phyloP scores from a whole-genome alignment of 2,888 invertebrate species.

The Pachymerium ferrugineum region DNA sequence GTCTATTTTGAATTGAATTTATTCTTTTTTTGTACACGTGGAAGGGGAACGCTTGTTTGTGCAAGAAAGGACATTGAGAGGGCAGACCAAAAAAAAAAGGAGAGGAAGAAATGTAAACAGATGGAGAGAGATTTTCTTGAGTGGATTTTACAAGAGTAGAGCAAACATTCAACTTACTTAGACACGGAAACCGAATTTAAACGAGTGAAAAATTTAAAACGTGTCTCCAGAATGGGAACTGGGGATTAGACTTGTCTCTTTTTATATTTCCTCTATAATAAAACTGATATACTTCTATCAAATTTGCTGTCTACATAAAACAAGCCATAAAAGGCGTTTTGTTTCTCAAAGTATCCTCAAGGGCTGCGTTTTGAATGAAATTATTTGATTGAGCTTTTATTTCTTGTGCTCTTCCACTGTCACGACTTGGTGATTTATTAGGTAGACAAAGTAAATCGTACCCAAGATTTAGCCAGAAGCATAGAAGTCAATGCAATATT shows the following conservation, averaged over 20 bases:
- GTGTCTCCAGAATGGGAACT: background rate
- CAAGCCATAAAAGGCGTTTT: background rate
- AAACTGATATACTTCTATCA: background rate
- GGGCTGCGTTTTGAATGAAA: background rate
- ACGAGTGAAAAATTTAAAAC: background rate
- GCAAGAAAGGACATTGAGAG: no score
- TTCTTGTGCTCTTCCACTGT: background rate
- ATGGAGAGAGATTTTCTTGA: background rate
- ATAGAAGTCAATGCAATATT: no score
- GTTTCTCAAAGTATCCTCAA: background rate
- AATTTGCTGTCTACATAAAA: constrained; percentile 3
- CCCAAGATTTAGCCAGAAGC: background rate
- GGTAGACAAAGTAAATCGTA: no score
- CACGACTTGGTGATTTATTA: background rate
- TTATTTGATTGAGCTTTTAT: background rate
- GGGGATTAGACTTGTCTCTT: background rate
- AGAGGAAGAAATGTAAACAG: background rate
- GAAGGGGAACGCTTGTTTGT: background rate
- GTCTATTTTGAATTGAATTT: background rate
- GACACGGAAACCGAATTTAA: background rate
- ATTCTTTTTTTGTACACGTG: background rate
- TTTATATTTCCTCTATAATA: background rate
- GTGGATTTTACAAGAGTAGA: background rate
- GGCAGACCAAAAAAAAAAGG: no score
- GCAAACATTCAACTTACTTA: background rate